Conservation (phyloP, 2,888 invertebrate species). For the Aleiodes alternator region DNA sequence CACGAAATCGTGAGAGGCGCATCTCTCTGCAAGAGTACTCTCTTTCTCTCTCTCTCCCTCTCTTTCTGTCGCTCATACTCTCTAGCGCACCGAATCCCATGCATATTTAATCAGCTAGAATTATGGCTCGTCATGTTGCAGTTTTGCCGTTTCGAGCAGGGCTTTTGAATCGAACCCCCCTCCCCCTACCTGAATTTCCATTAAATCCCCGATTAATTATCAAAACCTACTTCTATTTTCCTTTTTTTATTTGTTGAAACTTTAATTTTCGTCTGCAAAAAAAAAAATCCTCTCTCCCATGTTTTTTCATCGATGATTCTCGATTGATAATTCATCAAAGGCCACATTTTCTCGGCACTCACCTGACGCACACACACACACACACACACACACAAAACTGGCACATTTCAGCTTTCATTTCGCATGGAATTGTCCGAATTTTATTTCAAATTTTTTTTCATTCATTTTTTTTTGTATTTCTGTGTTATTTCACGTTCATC, state of each 20-base stretch:
- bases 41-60: slow-evolving; percentile 19
- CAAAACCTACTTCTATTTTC: slow-evolving; percentile 31
- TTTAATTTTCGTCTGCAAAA: background rate
- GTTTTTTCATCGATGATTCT: background rate
- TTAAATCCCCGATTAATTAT: slow-evolving; percentile 47
- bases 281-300: no score
- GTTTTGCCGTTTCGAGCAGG: slow-evolving; percentile 59
- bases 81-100: slow-evolving; percentile 62
- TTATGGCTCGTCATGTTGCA: slow-evolving; percentile 70
- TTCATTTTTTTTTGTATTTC: no score
- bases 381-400: background rate
- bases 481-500: no score
- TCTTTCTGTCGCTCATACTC: slow-evolving; percentile 29
- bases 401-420: no score
- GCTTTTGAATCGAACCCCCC: slow-evolving; percentile 8
- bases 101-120: slow-evolving; percentile 71
- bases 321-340: background rate
- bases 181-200: slow-evolving; percentile 20
- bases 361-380: background rate
- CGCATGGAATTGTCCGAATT: no score
- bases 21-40: slow-evolving; percentile 10
- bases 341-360: background rate
- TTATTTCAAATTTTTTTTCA: no score
- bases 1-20: slow-evolving; percentile 64
- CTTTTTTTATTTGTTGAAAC: slow-evolving; percentile 14